Conservation (phyloP, 2,797 vertebrate species). For the Aeoliscus strigatus region DNA sequence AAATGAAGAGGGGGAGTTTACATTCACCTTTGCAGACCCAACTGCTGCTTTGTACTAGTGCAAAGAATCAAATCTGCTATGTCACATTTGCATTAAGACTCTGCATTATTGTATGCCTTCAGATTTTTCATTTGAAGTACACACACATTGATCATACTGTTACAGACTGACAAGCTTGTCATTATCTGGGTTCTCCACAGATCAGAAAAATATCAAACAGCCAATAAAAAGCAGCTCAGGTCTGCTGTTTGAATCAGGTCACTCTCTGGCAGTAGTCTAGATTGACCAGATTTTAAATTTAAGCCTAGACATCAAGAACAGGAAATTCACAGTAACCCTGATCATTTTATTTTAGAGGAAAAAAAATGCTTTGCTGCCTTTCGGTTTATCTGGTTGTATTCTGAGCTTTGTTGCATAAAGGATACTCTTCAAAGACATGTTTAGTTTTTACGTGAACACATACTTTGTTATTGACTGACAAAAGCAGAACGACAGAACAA, state of each 20-base stretch:
- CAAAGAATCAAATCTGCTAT: conserved; percentile 41
- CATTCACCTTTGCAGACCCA: conserved; percentile 50
- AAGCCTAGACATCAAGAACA: background rate
- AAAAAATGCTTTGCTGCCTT: too few species aligned
- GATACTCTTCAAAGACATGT: conserved; percentile 9
- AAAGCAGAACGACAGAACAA: too few species aligned
- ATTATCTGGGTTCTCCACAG: conserved; percentile 2
- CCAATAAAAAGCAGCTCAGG: conserved; percentile 6
- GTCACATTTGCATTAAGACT: conserved; percentile 55
- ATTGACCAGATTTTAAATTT: conserved; percentile 2
- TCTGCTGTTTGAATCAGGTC: background rate
- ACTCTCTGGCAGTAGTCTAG: conserved; percentile 1
- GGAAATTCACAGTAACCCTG: conserved; percentile 19
- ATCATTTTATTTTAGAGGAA: too few species aligned
- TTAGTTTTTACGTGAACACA: conserved; percentile 3
- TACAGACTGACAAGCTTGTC: conserved; percentile 3
- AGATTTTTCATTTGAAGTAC: conserved; percentile 55
- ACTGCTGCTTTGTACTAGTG: conserved; percentile 48
- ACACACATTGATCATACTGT: conserved; percentile 31
- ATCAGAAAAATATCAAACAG: background rate
- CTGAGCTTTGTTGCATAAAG: conserved; percentile 27
- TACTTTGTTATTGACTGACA: background rate
- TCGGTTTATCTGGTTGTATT: conserved; percentile 5
- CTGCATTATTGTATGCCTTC: conserved; percentile 56
- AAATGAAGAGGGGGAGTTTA: conserved; percentile 21